phyloP scores from a whole-genome alignment of 2,113 vertebrate genomes.

The Bufo gargarizans region DNA sequence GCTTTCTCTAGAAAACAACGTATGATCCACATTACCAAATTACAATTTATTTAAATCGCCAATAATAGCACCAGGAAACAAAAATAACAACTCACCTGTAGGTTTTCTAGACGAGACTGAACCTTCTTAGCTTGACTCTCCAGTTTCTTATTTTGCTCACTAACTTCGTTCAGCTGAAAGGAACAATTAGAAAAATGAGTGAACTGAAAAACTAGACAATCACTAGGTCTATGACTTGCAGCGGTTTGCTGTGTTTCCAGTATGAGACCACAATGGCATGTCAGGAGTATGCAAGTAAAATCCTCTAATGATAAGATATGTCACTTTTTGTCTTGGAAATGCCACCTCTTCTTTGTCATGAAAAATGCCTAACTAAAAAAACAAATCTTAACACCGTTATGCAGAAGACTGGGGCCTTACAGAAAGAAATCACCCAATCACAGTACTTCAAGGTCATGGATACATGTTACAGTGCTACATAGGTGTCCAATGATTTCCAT shows the following conservation, averaged over 20 bases:
- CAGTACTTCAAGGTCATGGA: no score
- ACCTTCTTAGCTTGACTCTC: slow-evolving; percentile 80
- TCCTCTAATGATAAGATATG: not conserved
- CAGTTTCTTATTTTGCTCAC: slow-evolving; percentile 81
- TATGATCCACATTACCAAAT: slow-evolving; percentile 39
- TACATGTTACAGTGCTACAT: no score
- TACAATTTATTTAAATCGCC: not conserved
- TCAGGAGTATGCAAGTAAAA: not conserved
- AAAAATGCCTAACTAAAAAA: no score
- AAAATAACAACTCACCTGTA: slow-evolving; percentile 76
- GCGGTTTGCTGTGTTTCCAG: no score
- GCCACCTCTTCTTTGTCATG: no score
- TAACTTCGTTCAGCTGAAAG: slow-evolving; percentile 79
- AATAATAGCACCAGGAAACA: slow-evolving; percentile 14
- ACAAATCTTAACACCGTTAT: not conserved
- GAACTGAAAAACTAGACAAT: not conserved
- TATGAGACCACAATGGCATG: not conserved
- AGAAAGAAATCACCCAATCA: no score
- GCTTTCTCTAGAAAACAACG: slow-evolving; percentile 77
- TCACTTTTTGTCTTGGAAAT: not conserved
- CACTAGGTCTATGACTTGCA: no score
- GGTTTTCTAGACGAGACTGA: slow-evolving; percentile 86
- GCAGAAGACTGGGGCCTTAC: no score
- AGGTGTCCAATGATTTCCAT: no score
- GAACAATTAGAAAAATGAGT: slow-evolving; percentile 21